Base-by-base conservation (phyloP, 1,140 invertebrate genomes). In the Megalonaias nervosa region DNA sequence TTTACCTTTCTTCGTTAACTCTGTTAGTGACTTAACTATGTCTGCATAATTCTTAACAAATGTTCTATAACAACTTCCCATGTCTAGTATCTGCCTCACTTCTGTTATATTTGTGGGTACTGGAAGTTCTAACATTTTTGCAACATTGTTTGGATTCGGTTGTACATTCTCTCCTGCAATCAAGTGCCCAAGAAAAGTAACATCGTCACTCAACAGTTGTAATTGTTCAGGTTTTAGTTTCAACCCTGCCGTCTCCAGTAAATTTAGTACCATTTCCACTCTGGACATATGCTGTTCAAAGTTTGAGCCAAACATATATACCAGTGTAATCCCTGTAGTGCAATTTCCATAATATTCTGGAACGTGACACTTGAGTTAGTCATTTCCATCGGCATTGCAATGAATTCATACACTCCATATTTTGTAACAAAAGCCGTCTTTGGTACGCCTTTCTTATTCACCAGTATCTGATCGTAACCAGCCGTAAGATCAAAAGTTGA, bases 1-100 rank as follows among this genome's bases (percentile, higher is more conserved):
- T 31, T 31, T 31, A 31, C 26, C 2, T 2, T 31, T 31, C 26
- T 31, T 31, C 26, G 26, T 31, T 76, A 26, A 88, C 81, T 26
- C 85, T 87, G 58, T 89, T 87, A 82, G 91, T 90, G 0, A 87
- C 89, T 62, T 72, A 6, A 60, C 67, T 5, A 69, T 64, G 4
- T 60, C 38, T 5, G 67, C 64, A 64, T 72, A 77, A 21, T 69
- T 58, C 26, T 77, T 76, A 21, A 74, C 65, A 38, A 55, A 71
- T 48, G 48, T 16, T 17, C 65, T 14, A n/a, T 77, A 80, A 23
- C 65, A 66, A 13, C 26, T 38, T 17, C 75, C 64, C n/a, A 31
- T 26, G 1, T 31, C 67, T 1, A 76, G 55, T 17, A 76, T 62
- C n/a, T 38, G 19, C 38, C 16, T 31, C 26, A 31, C 26, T 64